Base-by-base conservation (phyloP, 1,140 invertebrate species). In the Agrilus planipennis region DNA sequence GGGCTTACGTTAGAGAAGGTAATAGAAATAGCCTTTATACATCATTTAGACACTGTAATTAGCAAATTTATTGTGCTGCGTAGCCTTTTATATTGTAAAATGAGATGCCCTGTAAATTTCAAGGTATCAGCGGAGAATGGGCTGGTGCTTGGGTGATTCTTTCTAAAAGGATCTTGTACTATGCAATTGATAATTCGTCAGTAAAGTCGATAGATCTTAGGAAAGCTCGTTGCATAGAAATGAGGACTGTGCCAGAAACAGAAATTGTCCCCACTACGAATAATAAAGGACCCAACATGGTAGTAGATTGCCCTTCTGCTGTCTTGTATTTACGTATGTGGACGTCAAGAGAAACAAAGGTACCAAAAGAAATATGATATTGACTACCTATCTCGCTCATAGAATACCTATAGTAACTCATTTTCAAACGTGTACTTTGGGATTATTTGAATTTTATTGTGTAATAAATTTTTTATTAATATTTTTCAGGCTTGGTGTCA, bases 221-320 rank as follows among this genome's bases (percentile, higher is more conserved):
- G 28, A 89, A 89, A 71, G 84, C 83, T 5, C 71, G 78, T 54
- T 84, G 73, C 55, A 79, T 89, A 45, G 74, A 83, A 81, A 56
- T 73, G 60, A 67, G 53, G 47, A 16, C 45, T 15, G 65, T 73
- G 54, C 66, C 68, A 30, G 63, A 64, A n/a, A 67, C 69, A 27
- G 67, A 47, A 36, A 57, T 50, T 35, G 50, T 21, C 45, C 62
- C 39, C 61, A 69, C 34, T 63, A 72, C 65, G 14, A 72, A 69
- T 40, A 76, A 77, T 44, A 67, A 63, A 51, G 73, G 76, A 1
- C 70, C 71, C 1, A 71, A 72, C 48, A 66, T 84, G 34, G 65
- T 81, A 21, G 63, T 84, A 5, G 77, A 84, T 57, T 74, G 74
- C 12, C 64, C 70, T 6, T 71, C 70, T 39, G 49, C 58, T 41